These are phyloP conservation scores for Hyalella azteca DNA, from an alignment of 2,888 invertebrate genomes.

Conservation along the genomic window DNA sequence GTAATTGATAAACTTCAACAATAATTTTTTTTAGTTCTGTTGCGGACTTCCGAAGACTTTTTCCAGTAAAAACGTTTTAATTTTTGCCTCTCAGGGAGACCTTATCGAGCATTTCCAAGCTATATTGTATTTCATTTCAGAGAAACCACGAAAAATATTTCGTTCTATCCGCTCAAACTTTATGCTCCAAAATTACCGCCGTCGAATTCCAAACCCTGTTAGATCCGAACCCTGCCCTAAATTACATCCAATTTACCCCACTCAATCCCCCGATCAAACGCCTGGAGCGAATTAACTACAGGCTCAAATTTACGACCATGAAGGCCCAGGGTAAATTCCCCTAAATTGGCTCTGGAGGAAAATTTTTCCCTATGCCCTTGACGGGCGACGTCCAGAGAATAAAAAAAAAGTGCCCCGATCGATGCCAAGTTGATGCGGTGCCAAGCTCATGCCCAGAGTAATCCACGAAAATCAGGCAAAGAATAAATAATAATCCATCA, in stretches of 20 bases:
- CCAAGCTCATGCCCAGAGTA: neutral
- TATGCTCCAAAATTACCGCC: neutral
- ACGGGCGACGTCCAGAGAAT: neutral
- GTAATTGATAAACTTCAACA: no score
- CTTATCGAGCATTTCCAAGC: neutral
- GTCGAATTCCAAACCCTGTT: neutral
- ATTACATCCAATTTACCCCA: neutral
- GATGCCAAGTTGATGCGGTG: neutral
- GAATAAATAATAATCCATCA: neutral
- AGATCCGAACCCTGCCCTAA: neutral
- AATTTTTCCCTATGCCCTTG: slow-evolving; percentile 15
- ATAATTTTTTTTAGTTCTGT: no score
- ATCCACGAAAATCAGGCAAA: neutral
- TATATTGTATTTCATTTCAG: neutral
- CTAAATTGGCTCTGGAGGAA: slow-evolving; percentile 11
- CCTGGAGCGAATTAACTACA: neutral
- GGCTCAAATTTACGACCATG: neutral
- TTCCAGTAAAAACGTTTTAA: neutral
- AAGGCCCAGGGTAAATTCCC: neutral
- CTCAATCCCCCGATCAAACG: neutral
- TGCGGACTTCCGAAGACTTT: no score
- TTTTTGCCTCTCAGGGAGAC: neutral
- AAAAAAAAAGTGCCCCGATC: neutral
- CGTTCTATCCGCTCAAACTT: neutral
- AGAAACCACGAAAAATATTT: neutral